phyloP scores from a whole-genome alignment of 2,797 vertebrate species.

The Notoglanidium macrostoma region DNA sequence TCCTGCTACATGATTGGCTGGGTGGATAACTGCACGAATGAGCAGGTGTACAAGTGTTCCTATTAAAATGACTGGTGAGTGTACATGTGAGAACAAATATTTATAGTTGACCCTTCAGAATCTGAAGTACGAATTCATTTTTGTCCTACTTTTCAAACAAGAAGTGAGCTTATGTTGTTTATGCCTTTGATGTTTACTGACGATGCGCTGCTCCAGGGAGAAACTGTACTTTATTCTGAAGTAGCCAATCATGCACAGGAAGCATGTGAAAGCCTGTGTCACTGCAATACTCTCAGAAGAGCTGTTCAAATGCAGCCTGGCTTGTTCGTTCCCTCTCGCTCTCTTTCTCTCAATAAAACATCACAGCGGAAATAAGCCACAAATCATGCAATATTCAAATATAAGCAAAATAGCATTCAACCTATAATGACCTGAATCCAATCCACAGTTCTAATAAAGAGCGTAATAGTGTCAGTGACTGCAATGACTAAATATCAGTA shows the following conservation, averaged over 20 bases:
- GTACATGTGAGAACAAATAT: not conserved
- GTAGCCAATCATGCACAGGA: conserved; percentile 7
- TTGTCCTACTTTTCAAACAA: not conserved
- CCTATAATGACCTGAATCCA: not conserved
- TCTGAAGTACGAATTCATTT: not conserved
- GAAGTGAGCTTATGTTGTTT: not conserved
- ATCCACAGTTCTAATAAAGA: not conserved
- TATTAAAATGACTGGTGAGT: not conserved
- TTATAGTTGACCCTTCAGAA: not conserved
- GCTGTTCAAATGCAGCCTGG: not conserved
- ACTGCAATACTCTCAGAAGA: not conserved
- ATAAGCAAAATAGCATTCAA: not conserved
- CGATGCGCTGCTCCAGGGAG: conserved; percentile 8
- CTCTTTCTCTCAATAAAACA: conserved; percentile 1
- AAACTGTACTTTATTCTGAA: conserved; percentile 8
- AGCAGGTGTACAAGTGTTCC: not conserved
- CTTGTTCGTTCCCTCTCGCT: not conserved
- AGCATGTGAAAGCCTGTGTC: not conserved
- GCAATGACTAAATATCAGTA: not conserved
- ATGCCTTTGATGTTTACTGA: not conserved
- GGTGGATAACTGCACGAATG: not conserved
- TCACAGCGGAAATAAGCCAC: not conserved
- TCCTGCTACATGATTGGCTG: not conserved
- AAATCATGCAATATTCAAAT: not conserved
- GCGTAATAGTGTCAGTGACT: not conserved